Percentiles rank a stretch among this genome's conserved stretches.
Conservation (phyloP, 2,113 vertebrate genomes). For the Vidua macroura region DNA sequence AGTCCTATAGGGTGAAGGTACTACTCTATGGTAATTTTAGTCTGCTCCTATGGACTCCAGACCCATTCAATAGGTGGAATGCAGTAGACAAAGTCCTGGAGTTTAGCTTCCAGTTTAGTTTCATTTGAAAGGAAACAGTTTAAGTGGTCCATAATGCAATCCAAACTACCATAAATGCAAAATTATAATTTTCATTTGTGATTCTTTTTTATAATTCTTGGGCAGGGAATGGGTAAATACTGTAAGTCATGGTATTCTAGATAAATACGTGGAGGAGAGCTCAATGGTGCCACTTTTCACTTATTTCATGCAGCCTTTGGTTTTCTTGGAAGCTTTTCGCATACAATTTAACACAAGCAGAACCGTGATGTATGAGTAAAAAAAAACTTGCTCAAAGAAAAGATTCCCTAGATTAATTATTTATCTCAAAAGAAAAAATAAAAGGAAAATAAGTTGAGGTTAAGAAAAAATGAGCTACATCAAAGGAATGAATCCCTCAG, state of each 20-base stretch:
- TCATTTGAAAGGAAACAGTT: neutral
- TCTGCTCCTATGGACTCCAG: neutral
- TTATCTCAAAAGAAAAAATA: neutral
- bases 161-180: neutral
- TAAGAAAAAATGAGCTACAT: neutral
- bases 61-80: neutral
- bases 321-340: neutral
- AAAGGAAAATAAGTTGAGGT: neutral
- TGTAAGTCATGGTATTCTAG: neutral
- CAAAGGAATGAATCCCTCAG: neutral
- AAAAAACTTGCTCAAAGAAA: neutral
- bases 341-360: neutral
- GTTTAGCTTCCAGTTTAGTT: neutral
- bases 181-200: neutral
- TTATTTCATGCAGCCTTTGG: neutral
- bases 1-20: neutral
- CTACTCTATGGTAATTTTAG: neutral
- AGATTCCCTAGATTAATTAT: neutral
- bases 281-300: neutral
- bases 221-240: neutral
- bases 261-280: neutral
- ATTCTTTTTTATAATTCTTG: slow-evolving; percentile 19
- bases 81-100: neutral
- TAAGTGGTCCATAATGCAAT: neutral
- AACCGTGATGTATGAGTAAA: neutral